phyloP scores from a whole-genome alignment of 2,113 vertebrate species.

The Pundamilia nyererei region DNA sequence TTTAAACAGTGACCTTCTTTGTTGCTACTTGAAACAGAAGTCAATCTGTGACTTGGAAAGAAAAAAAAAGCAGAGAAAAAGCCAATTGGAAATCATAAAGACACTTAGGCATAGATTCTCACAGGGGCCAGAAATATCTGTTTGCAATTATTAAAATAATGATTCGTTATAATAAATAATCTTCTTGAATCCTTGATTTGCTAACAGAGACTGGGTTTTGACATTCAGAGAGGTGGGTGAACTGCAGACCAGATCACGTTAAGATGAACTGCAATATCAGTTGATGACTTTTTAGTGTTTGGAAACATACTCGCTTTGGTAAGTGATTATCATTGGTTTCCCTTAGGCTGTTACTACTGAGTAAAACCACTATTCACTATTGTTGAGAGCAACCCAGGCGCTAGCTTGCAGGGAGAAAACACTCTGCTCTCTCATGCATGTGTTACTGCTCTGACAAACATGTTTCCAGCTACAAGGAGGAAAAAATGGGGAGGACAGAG shows the following conservation, averaged over 20 bases:
- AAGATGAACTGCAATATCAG: neutral
- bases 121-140: neutral
- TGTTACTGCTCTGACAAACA: slow-evolving; percentile 21
- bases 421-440: slow-evolving; percentile 10
- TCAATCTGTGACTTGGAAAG: neutral
- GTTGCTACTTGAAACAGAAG: neutral
- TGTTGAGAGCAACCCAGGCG: slow-evolving; percentile 1
- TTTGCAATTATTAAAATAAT: neutral
- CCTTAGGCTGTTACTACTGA: neutral
- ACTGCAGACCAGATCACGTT: neutral
- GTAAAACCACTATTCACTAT: neutral
- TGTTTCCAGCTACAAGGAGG: neutral
- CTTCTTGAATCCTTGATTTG: neutral
- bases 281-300: neutral
- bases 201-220: neutral
- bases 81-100: slow-evolving; percentile 36
- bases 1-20: neutral
- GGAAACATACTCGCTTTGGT: slow-evolving; percentile 40
- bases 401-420: neutral
- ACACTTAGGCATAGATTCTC: neutral
- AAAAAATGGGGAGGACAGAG: neutral
- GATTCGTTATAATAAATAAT: neutral
- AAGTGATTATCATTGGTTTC: slow-evolving; percentile 22
- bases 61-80: slow-evolving; percentile 10
- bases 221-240: slow-evolving; percentile 17